phyloP scores from a whole-genome alignment of 2,797 vertebrate species.

The Ptychadena robeensis region DNA sequence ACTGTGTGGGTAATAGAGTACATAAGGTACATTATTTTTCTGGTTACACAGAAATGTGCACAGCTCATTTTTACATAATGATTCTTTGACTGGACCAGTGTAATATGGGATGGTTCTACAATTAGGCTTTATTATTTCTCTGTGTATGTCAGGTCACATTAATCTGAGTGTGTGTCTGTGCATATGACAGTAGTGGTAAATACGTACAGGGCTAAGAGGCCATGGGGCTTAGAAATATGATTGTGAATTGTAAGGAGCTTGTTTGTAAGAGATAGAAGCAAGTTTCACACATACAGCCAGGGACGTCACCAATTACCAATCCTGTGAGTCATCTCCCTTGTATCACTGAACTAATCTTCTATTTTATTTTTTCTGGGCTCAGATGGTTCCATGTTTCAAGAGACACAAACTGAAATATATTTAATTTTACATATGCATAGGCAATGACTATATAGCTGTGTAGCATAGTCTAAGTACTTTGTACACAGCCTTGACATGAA shows the following conservation, averaged over 20 bases:
- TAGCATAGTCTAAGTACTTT: too few relatives aligned
- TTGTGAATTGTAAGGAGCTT: slow-evolving; percentile 40
- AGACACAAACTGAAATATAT: too few relatives aligned
- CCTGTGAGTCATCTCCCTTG: slow-evolving; percentile 12
- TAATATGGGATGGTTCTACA: slow-evolving; percentile 6
- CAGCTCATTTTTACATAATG: neutral
- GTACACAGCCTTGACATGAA: too few relatives aligned
- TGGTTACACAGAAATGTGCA: too few relatives aligned
- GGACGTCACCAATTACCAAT: slow-evolving; percentile 10
- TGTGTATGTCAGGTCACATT: neutral
- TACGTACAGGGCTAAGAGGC: neutral
- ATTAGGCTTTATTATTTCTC: neutral
- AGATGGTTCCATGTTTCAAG: neutral
- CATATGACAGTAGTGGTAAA: slow-evolving; percentile 34
- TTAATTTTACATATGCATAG: too few relatives aligned
- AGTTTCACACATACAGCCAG: slow-evolving; percentile 10
- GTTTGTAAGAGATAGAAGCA: slow-evolving; percentile 29
- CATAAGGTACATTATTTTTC: too few relatives aligned
- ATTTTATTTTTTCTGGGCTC: neutral
- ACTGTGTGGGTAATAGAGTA: too few relatives aligned
- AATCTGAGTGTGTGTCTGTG: slow-evolving; percentile 30
- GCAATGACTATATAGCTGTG: too few relatives aligned
- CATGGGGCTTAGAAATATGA: neutral
- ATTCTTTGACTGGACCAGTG: neutral
- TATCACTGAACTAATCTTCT: neutral